These are phyloP conservation scores for Epinephelus lanceolatus DNA, from an alignment of 2,113 vertebrate species.

Conservation along the genomic window DNA sequence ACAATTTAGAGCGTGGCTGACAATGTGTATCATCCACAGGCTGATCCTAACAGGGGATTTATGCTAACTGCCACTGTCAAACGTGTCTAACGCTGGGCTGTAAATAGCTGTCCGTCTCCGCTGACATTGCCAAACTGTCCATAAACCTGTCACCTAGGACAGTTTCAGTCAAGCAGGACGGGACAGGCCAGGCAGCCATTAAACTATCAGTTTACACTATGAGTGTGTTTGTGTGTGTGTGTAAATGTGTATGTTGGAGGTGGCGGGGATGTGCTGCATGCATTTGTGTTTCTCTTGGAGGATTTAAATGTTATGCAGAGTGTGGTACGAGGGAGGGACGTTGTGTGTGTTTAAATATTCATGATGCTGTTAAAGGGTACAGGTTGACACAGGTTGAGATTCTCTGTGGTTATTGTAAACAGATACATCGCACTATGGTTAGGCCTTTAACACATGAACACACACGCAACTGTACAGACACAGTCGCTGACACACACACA, in stretches of 20 bases:
- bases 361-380: constrained; percentile 65
- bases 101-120: constrained; percentile 79
- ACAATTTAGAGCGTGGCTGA: constrained; percentile 52
- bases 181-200: constrained; percentile 65
- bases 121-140: constrained; percentile 77
- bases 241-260: constrained; percentile 10
- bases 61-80: constrained; percentile 73
- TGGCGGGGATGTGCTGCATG: constrained; percentile 14
- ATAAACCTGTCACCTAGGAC: constrained; percentile 80
- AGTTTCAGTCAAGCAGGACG: constrained; percentile 68
- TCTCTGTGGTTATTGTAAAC: constrained; percentile 67
- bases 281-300: constrained; percentile 39
- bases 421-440: constrained; percentile 41
- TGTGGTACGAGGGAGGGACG: constrained; percentile 34
- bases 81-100: constrained; percentile 61
- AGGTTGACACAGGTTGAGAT: constrained; percentile 69
- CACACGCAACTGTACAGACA: constrained; percentile 28
- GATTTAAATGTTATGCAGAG: constrained; percentile 31
- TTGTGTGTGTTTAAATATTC: constrained; percentile 70
- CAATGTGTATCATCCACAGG: constrained; percentile 51
- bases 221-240: constrained; percentile 24
- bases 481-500: constrained; percentile 19
- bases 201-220: constrained; percentile 76
- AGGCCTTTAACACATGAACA: constrained; percentile 46
- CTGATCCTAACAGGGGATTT: constrained; percentile 72